Base-by-base conservation (phyloP, 2,113 vertebrate genomes). In the Heptranchias perlo region DNA sequence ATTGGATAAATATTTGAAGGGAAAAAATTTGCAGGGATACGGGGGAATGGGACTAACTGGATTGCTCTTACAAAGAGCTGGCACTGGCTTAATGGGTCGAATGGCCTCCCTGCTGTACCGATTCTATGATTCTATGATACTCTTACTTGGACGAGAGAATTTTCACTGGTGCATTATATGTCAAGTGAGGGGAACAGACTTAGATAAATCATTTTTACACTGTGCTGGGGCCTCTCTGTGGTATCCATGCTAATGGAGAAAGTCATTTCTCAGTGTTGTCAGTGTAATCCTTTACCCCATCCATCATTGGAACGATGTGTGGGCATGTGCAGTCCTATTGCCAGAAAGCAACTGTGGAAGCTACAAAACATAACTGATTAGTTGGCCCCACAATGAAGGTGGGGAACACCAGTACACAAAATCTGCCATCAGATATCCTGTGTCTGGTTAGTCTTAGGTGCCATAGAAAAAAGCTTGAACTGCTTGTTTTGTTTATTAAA, bases 191-290 rank as follows among this genome's bases (percentile, higher is more conserved):
- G 93, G 52, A n/a, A 28, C 31, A 28, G 52, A 62, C 89, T 69
- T 69, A 2, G 28, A 73, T 95, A 52, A 69, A 69, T 95, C 94
- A 95, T 73, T 47, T 69, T 95, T 69, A 73, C 10, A 14, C 64
- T 52, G 65, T 95, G 44, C 65, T 69, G 62, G 64, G 69, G 94
- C 47, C 31, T 95, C 94, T 95, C 47, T 49, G 2, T 95, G 47
- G 25, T 73, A 69, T 49, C 92, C 21, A 67, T 65, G 62, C 44
- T 95, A 49, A 94, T 69, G 94, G 65, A 69, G 65, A 69, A 67
- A 69, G 28, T 69, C 94, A 95, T 95, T 95, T 73, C 73, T 73
- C 65, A 95, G 44, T 95, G 94, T 67, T 95, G 94, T 95, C 94
- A 73, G 64, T 18, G 65, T 58, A 95, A 69, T 52, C 65, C 35